Conservation (phyloP, 2,888 invertebrate species). For the Ceratothoa steindachneri region DNA sequence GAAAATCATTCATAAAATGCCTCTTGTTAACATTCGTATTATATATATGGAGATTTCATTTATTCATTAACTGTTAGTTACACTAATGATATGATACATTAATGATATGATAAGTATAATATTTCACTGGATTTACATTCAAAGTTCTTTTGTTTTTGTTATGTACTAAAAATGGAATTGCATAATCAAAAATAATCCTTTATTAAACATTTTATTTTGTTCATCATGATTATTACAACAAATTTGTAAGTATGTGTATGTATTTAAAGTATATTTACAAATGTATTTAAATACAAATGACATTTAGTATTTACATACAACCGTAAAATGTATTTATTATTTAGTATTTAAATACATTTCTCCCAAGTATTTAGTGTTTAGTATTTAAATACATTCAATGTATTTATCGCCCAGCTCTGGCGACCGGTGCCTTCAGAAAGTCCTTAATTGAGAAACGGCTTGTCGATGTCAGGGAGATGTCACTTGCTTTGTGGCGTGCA, state of each 20-base stretch:
- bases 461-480: no score
- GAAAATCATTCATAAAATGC: not conserved
- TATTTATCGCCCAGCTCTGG: not conserved
- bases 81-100: no score
- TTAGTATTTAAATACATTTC: not conserved
- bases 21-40: not conserved
- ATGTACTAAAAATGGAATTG: not conserved
- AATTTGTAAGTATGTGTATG: not conserved
- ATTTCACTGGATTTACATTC: not conserved
- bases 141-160: not conserved
- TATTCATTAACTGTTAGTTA: not conserved
- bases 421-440: no score
- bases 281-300: slow-evolving; percentile 6
- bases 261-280: slow-evolving; percentile 2
- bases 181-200: not conserved
- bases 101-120: not conserved
- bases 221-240: not conserved
- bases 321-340: not conserved
- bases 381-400: not conserved
- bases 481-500: no score
- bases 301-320: not conserved
- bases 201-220: not conserved
- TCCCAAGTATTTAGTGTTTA: not conserved
- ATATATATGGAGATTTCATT: not conserved
- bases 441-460: no score